Evolutionary conservation across 2,113 vertebrate genomes (phyloP), one percentile per base, ranked within the genome.

Genomic region (Brevimyrus niger): DNA sequence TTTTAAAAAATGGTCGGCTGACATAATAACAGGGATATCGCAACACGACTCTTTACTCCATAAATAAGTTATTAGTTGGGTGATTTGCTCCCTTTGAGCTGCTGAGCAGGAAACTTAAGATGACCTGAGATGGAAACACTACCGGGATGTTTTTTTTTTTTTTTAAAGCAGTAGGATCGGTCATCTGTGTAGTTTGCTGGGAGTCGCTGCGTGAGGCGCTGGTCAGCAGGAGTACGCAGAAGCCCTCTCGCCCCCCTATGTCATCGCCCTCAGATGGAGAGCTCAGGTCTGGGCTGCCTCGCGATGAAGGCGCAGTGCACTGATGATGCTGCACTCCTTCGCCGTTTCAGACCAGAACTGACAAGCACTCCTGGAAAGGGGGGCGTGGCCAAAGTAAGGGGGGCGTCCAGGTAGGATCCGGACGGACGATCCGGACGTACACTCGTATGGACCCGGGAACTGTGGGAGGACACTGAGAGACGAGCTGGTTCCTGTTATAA

Each of bases 401-500:
- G 51, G 10, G n/a, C n/a, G 35, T 23, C 17, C 44, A 69, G 1
- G 53, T 21, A 50, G 46, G 27, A 47, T 6, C 4, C 53, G 4
- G 23, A 58, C 19, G 23, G 53, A 47, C 46, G 2, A 47, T 47
- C 46, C 7, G 8, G 46, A 47, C 7, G 46, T 9, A 47, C 46
- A 47, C 46, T 47, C 46, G 1, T 47, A 47, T 1, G 8, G 46
- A 50, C 48, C 48, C 3, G 55, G 55, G 55, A 21, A 8, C 55
- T 0, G 6, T 58, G 21, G 47, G 23, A 13, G 53, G 17, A 27
- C 58, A 38, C 23, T 27, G n/a, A 82, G 17, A 15, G 31, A 44
- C 1, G 38, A 21, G 17, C 76, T 83, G 38, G 19, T 47, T 89
- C 85, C 90, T 89, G 11, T 87, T 53, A 88, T 87, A 55, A 87